A percentile compares a stretch with the other conserved stretches of the same genome.
Conservation (phyloP, 2,888 invertebrate genomes). For the Caenorhabditis macrosperma region DNA sequence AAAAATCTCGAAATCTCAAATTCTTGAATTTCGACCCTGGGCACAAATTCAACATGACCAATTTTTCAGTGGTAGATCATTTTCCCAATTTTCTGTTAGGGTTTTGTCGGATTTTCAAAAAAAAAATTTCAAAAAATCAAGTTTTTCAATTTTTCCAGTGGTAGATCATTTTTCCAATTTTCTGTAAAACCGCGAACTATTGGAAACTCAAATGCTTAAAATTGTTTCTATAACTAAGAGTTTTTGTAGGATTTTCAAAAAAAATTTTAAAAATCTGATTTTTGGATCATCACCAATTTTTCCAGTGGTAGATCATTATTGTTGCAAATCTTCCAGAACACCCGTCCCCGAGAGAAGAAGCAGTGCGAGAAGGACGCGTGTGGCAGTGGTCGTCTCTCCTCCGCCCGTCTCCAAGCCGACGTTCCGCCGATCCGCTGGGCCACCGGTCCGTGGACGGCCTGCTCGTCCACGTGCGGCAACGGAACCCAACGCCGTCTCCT, state of each 20-base stretch:
- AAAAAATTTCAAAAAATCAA: background rate
- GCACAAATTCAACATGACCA: background rate
- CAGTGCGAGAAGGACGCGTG: constrained; percentile 70
- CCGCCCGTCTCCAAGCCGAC: constrained; percentile 57
- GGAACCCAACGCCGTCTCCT: constrained; percentile 80
- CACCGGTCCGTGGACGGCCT: constrained; percentile 78
- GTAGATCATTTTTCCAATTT: too few species aligned
- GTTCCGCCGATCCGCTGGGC: constrained; percentile 73
- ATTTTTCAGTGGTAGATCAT: too few species aligned
- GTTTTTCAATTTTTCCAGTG: too few species aligned
- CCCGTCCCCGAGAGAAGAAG: constrained; percentile 62
- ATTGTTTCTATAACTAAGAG: too few species aligned
- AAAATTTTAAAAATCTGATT: too few species aligned
- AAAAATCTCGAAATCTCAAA: background rate
- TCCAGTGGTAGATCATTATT: too few species aligned
- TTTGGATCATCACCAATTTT: too few species aligned
- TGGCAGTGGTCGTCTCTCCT: constrained; percentile 20
- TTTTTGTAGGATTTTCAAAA: too few species aligned
- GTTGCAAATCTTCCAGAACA: constrained; percentile 39
- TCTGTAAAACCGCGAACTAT: too few species aligned
- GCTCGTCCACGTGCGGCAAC: constrained; percentile 81
- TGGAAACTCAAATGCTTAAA: too few species aligned
- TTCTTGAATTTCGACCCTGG: background rate
- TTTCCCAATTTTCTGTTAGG: too few species aligned
- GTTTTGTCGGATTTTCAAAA: too few species aligned